Percentiles rank a stretch among this genome's conserved stretches.
Conservation (phyloP, 2,113 vertebrate species). For the Nannobrachium achirus region DNA sequence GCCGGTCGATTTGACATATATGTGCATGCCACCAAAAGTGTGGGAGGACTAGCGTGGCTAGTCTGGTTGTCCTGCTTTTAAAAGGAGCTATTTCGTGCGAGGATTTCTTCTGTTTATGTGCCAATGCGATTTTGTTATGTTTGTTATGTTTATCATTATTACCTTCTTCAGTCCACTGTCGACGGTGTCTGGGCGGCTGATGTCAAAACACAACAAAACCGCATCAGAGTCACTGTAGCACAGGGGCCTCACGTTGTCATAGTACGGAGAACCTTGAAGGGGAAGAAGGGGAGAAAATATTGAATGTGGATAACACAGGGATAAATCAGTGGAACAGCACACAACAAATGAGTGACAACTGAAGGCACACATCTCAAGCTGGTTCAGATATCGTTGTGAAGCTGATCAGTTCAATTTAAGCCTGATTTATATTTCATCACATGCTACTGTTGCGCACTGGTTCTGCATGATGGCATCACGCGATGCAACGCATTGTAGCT, state of each 20-base stretch:
- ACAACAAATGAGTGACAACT: background rate
- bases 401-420: background rate
- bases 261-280: constrained; percentile 91
- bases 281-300: constrained; percentile 5
- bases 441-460: too few species aligned
- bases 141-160: constrained; percentile 5
- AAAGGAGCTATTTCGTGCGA: too few species aligned
- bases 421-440: too few species aligned
- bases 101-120: too few species aligned
- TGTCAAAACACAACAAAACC: constrained; percentile 93
- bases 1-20: too few species aligned
- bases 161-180: constrained; percentile 95
- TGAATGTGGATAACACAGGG: background rate
- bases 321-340: background rate
- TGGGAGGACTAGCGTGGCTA: too few species aligned
- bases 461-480: background rate
- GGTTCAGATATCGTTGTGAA: background rate
- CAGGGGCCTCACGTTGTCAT: constrained; percentile 94
- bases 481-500: too few species aligned
- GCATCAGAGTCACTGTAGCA: constrained; percentile 97
- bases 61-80: too few species aligned
- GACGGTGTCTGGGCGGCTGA: constrained; percentile 92
- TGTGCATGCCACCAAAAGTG: too few species aligned
- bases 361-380: background rate
- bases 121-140: too few species aligned